These are phyloP conservation scores for Apaloderma vittatum DNA, from an alignment of 2,113 vertebrate species.

Conservation along the genomic window DNA sequence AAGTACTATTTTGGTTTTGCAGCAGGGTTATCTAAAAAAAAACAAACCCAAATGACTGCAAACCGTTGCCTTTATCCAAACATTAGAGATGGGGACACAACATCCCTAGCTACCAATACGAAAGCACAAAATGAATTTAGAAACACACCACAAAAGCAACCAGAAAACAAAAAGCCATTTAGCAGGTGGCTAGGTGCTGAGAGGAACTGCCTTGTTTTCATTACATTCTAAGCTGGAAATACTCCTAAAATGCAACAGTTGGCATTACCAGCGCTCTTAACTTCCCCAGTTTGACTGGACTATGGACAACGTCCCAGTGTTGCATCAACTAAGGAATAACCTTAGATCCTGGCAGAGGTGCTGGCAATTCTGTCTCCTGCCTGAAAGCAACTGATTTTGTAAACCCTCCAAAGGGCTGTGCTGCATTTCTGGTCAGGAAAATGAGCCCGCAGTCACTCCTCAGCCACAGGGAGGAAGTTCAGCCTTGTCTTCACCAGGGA, in stretches of 20 bases:
- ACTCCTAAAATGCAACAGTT: background rate
- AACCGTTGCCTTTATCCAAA: background rate
- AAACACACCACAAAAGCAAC: background rate
- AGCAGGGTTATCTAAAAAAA: background rate
- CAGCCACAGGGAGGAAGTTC: background rate
- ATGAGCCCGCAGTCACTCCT: background rate
- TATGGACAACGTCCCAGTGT: background rate
- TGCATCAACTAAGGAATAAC: background rate
- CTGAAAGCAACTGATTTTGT: slow-evolving; percentile 8
- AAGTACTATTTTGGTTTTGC: background rate
- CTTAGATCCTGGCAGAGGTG: background rate
- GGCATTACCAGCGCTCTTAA: background rate
- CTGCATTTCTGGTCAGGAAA: background rate
- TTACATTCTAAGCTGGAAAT: background rate
- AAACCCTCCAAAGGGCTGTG: background rate
- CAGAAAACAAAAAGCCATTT: background rate
- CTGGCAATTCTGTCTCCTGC: background rate
- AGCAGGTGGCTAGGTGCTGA: background rate
- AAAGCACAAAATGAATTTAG: background rate
- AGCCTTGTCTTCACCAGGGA: background rate
- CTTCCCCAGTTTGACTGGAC: background rate
- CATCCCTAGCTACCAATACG: background rate
- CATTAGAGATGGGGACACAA: background rate
- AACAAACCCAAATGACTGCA: background rate
- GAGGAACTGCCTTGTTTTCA: background rate